Base-by-base conservation (phyloP, 2,113 vertebrate species). In the Burhinus bistriatus region DNA sequence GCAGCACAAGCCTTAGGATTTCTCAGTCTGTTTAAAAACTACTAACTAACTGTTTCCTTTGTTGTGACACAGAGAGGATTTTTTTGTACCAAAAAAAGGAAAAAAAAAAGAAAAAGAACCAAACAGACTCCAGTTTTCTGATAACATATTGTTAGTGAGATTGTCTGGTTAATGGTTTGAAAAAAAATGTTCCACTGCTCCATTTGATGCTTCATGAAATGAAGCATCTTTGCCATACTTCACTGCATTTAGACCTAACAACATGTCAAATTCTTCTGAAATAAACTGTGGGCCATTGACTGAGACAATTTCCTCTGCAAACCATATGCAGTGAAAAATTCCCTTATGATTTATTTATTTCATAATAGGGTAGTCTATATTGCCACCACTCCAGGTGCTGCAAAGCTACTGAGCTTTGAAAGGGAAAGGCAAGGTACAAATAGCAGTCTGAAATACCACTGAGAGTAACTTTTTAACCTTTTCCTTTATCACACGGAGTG, bases 131-230 rank as follows among this genome's bases (percentile, higher is more conserved):
- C 47, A 42, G n/a, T 75, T 79, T 89, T 87, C 59, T 93, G 70
- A 61, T 89, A 93, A 89, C 11, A 6, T 85, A 72, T 83, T 95
- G 68, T 95, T 95, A 94, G 79, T 59, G 59, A 93, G 65, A 92
- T 73, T 95, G 79, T 76, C 77, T 97, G 89, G 70, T 92, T 97
- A 98, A 98, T 96, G 97, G 91, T 45, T 95, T 91, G 91, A 87
- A 90, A 95, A 87, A 75, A 77, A 83, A 75, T 15, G 47, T 96
- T 93, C 54, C 19, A 36, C 47, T 93, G 87, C 87, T 87, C 72
- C 89, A 89, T 97, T 97, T 95, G 79, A 90, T 45, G 62, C 77
- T 73, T 78, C 87, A 55, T 94, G 95, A 96, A 96, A 97, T 94
- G 96, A 96, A 97, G 91, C 64, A 95, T 93, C 61, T 76, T 91